Base-by-base conservation (phyloP, 2,888 invertebrate species). In the Clitarchus hookeri region DNA sequence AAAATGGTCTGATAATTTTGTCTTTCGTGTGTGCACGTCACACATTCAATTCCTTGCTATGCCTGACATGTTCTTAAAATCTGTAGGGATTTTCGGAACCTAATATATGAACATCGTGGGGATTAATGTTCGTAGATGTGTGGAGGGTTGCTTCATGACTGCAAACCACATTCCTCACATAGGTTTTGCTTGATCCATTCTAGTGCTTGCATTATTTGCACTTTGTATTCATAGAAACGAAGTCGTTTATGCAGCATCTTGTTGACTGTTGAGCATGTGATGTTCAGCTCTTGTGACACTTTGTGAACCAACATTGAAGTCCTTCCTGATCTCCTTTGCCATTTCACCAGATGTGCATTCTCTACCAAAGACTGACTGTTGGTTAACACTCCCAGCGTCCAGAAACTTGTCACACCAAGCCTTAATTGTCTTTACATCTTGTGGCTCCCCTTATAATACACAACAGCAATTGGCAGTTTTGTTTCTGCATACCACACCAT, bases 261-360 rank as follows among this genome's bases (percentile, higher is more conserved):
- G 48, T 48, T 11, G 16, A 48, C 48, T 48, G 48, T 48, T 48
- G 48, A 48, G 48, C 48, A 48, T 12, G 83, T 9, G 19, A 79
- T 8, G 79, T 79, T 79, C 19, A 79, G 79, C 79, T 79, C 79
- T 23, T 19, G 48, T 12, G 4, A 27, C 11, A 26, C 4, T 83
- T 26, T 25, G 44, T 11, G 83, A 83, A 83, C 12, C 36, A 9
- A 83, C 83, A 25, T 83, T 83, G 36, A 83, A 25, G 83, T 9
- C 83, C 83, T 83, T 44, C 36, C 36, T 83, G 83, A 27, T 83
- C 36, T 25, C 83, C 25, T 80, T 16, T 27, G 13, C 83, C 27
- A 26, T 83, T 83, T 83, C 83, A 27, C 25, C 44, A 83, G 26
- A 83, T 44, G 25, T 83, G 83, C 26, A 9, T 36, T 83, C 19